These are phyloP conservation scores for Brachyopa scutellaris DNA, from an alignment of 2,888 invertebrate genomes.

Conservation along the genomic window DNA sequence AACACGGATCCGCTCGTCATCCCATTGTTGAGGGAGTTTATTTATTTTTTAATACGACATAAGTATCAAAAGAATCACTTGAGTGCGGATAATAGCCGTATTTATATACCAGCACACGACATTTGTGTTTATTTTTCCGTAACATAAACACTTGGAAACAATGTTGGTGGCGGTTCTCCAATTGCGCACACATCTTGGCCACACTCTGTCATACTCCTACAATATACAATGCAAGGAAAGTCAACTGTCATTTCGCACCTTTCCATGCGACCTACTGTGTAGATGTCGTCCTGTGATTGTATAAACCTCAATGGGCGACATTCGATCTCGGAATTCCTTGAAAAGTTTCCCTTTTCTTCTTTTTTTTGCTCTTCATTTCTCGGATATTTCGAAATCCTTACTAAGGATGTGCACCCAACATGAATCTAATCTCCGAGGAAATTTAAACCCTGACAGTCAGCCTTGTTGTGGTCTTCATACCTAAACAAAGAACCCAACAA, in stretches of 20 bases:
- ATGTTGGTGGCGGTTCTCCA: slow-evolving; percentile 37
- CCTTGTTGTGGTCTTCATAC: slow-evolving; percentile 71
- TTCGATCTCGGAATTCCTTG: slow-evolving; percentile 64
- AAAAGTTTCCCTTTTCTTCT: slow-evolving; percentile 64
- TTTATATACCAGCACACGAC: slow-evolving; percentile 68
- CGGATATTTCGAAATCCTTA: slow-evolving; percentile 45
- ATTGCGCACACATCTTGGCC: slow-evolving; percentile 33
- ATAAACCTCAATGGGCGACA: slow-evolving; percentile 68
- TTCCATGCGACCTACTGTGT: slow-evolving; percentile 70
- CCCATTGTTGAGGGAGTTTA: slow-evolving; percentile 57
- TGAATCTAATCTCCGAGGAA: slow-evolving; percentile 62
- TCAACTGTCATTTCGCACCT: slow-evolving; percentile 71
- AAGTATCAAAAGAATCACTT: slow-evolving; percentile 71
- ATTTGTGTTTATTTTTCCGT: slow-evolving; percentile 51
- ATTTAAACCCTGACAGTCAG: slow-evolving; percentile 59
- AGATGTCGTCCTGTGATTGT: slow-evolving; percentile 64
- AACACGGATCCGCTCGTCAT: slow-evolving; percentile 58
- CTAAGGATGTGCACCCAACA: slow-evolving; percentile 58
- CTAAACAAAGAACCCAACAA: slow-evolving; percentile 51
- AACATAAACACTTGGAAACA: slow-evolving; percentile 42
- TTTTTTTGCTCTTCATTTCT: slow-evolving; percentile 47
- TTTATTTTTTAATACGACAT: slow-evolving; percentile 66
- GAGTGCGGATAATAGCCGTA: slow-evolving; percentile 55
- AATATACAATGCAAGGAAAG: slow-evolving; percentile 59
- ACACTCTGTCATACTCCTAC: slow-evolving; percentile 53